These are phyloP conservation scores for Psammodynastes pulverulentus DNA, from an alignment of 2,113 vertebrate genomes.

Conservation along the genomic window DNA sequence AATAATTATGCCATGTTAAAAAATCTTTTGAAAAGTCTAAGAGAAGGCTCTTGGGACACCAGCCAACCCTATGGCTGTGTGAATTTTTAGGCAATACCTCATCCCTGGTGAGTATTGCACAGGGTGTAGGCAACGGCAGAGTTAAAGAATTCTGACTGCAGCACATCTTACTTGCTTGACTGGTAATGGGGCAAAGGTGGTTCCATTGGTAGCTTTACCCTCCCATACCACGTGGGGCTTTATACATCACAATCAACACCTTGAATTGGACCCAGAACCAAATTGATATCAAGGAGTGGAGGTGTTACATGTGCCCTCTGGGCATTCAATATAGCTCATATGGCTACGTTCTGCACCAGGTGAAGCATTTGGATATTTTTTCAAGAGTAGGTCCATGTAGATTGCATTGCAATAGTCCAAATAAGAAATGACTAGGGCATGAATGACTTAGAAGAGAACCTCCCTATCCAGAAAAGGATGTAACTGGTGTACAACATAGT, in stretches of 20 bases:
- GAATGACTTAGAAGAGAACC: not conserved
- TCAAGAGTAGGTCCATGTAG: not conserved
- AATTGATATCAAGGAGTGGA: not conserved
- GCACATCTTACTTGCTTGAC: not conserved
- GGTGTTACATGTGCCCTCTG: not conserved
- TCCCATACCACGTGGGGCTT: not conserved
- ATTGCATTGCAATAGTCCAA: not conserved
- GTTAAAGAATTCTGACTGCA: not conserved
- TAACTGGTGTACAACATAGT: not conserved
- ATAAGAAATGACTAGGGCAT: not conserved
- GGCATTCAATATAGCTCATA: too few relatives aligned
- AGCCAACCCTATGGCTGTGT: not conserved
- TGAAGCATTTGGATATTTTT: not conserved
- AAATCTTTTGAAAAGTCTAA: not conserved
- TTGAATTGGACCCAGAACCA: not conserved
- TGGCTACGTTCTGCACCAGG: not conserved
- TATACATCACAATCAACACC: not conserved
- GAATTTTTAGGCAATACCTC: not conserved
- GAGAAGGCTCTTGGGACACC: not conserved
- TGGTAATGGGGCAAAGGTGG: not conserved
- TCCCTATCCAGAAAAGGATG: not conserved
- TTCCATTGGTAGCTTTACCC: not conserved
- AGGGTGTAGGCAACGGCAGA: not conserved
- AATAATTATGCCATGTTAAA: not conserved
- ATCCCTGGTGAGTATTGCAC: not conserved